phyloP scores from a whole-genome alignment of 2,113 vertebrate species.

The Canis aureus region DNA sequence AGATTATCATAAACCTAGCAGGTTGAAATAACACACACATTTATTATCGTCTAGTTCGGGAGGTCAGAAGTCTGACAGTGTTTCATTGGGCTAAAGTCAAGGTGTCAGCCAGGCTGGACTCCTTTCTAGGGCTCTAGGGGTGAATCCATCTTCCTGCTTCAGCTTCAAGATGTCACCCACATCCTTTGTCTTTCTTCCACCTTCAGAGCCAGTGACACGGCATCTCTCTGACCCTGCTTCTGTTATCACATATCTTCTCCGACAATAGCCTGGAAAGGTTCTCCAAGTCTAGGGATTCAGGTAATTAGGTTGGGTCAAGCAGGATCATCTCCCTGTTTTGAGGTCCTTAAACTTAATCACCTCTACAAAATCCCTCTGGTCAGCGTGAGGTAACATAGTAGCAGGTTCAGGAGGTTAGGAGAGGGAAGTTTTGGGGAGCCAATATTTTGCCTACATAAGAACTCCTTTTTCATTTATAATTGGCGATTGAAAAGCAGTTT shows the following conservation, averaged over 20 bases:
- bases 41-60: background rate
- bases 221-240: background rate
- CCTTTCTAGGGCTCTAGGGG: background rate
- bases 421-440: background rate
- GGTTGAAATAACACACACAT: background rate
- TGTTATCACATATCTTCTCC: background rate
- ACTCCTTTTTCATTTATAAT: conserved; percentile 3
- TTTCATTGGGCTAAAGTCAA: conserved; percentile 1
- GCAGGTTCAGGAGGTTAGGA: background rate
- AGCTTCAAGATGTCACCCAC: background rate
- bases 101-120: background rate
- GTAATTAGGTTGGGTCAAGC: background rate
- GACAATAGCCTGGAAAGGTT: background rate
- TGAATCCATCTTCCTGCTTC: background rate
- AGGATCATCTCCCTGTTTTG: background rate
- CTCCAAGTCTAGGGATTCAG: background rate
- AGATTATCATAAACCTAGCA: background rate
- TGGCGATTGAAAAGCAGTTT: background rate
- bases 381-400: background rate
- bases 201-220: background rate
- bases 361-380: background rate
- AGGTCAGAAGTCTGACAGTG: background rate
- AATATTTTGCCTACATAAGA: background rate
- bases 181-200: background rate
- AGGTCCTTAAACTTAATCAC: background rate